Conservation (phyloP, 2,113 vertebrate species). For the Trematomus loennbergii region DNA sequence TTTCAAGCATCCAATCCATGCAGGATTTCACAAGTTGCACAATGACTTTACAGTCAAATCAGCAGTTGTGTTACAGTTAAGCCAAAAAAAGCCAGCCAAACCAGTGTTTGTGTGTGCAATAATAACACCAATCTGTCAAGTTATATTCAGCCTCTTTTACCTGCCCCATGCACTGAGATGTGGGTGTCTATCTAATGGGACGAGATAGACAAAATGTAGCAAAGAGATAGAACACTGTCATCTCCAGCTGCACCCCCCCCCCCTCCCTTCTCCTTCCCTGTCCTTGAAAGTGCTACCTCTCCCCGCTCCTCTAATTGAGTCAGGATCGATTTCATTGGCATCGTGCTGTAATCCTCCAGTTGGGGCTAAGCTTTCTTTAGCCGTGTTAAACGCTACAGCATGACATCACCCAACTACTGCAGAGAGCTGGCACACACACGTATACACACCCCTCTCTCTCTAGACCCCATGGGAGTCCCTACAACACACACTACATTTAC, state of each 20-base stretch:
- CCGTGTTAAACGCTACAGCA: constrained; percentile 83
- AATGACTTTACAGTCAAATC: constrained; percentile 23
- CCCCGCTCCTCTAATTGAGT: constrained; percentile 71
- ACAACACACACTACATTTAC: constrained; percentile 39
- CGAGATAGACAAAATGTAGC: constrained; percentile 48
- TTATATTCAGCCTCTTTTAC: constrained; percentile 32
- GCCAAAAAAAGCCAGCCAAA: constrained; percentile 28
- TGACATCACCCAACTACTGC: constrained; percentile 80
- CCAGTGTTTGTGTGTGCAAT: constrained; percentile 9
- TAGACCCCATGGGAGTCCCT: constrained; percentile 50
- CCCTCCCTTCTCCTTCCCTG: constrained; percentile 57
- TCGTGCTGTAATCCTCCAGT: constrained; percentile 78
- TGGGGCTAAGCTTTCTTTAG: constrained; percentile 84
- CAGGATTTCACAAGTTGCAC: constrained; percentile 14
- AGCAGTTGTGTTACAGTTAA: constrained; percentile 8
- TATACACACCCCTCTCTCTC: constrained; percentile 40
- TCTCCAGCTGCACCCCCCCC: constrained; percentile 53
- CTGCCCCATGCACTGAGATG: constrained; percentile 20
- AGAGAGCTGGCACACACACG: constrained; percentile 67
- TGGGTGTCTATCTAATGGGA: constrained; percentile 46
- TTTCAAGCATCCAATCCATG: constrained; percentile 11
- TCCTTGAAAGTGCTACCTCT: constrained; percentile 75
- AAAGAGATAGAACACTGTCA: constrained; percentile 59
- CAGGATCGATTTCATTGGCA: constrained; percentile 83
- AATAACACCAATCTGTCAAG: constrained; percentile 21